phyloP scores from a whole-genome alignment of 2,797 vertebrate species.

The Sebastolobus alascanus region DNA sequence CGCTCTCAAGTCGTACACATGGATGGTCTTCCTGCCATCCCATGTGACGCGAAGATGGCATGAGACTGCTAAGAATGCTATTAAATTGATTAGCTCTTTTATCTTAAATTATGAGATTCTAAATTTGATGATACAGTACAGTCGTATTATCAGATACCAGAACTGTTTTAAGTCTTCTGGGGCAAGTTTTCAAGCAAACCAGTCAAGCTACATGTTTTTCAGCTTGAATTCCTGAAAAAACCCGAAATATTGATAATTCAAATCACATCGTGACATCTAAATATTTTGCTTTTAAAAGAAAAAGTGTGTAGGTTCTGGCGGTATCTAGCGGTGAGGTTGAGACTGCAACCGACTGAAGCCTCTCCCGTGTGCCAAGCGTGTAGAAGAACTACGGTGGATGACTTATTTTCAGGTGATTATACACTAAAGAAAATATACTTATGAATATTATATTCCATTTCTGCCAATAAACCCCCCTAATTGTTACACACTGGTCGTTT shows the following conservation, averaged over 20 bases:
- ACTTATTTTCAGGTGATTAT: accelerated
- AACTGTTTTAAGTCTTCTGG: background rate
- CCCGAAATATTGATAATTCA: background rate
- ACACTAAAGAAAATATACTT: too few species aligned
- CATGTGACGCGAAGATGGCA: background rate
- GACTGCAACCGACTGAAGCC: too few species aligned
- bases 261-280: background rate
- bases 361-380: too few species aligned
- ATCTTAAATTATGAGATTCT: background rate
- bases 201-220: background rate
- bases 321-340: too few species aligned
- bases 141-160: background rate
- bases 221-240: background rate
- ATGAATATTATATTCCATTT: too few species aligned
- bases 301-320: too few species aligned
- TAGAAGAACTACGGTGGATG: too few species aligned
- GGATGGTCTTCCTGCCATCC: background rate
- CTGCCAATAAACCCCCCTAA: too few species aligned
- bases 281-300: background rate
- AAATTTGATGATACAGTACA: background rate
- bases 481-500: too few species aligned
- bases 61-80: background rate
- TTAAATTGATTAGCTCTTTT: background rate
- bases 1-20: background rate
- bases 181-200: background rate